A percentile compares a stretch with the other conserved stretches of the same genome.
phyloP scores from a whole-genome alignment of 92 coral and sea anemone species.

The Siderastrea radians region DNA sequence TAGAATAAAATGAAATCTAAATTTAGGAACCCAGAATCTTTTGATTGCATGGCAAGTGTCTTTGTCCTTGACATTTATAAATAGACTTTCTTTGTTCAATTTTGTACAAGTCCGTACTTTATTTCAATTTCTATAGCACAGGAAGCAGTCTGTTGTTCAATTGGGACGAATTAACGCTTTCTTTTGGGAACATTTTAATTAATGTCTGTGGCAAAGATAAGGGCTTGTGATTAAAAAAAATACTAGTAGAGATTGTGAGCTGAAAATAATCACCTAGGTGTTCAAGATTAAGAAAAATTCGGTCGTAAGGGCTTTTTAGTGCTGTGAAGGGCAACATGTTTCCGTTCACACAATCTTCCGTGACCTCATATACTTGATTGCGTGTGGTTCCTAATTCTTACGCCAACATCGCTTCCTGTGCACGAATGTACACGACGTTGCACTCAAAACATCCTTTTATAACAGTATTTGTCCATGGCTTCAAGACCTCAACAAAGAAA shows the following conservation, averaged over 20 bases:
- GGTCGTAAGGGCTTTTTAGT: constrained; percentile 6
- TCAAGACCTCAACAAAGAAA: constrained; percentile 18
- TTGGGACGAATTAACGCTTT: neutral
- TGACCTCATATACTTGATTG: neutral
- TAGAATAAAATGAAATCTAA: neutral
- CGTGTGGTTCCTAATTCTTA: constrained; percentile 18
- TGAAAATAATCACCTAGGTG: neutral
- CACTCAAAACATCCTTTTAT: neutral
- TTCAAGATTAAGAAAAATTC: neutral
- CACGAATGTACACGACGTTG: neutral
- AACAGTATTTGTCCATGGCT: neutral
- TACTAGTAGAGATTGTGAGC: neutral
- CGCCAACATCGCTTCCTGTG: constrained; percentile 27
- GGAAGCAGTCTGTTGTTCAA: constrained; percentile 4
- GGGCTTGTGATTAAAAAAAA: neutral
- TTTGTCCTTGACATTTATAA: neutral
- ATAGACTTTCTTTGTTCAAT: constrained; percentile 7
- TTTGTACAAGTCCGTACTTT: neutral
- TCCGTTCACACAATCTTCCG: neutral
- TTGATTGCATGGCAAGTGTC: neutral
- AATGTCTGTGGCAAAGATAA: neutral
- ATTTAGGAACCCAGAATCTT: neutral
- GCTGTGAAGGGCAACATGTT: neutral
- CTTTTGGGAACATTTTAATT: neutral
- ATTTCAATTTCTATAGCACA: neutral